Evolutionary conservation across 2,888 invertebrate species (phyloP).

Genomic region (Aproaerema taeniolella): DNA sequence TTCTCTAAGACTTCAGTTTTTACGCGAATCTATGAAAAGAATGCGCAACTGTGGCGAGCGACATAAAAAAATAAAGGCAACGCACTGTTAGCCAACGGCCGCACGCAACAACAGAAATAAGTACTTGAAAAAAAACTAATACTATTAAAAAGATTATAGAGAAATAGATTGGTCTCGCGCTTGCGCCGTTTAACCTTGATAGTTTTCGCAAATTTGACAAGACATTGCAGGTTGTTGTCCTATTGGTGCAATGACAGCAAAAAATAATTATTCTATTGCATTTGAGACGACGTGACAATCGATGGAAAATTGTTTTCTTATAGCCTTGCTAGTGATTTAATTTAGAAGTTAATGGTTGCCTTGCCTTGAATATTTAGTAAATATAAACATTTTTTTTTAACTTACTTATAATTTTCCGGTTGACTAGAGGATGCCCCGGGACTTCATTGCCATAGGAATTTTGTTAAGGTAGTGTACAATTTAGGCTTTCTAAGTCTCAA

Average conservation of each 20-base stretch:
- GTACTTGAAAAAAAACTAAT: conserved; percentile 37
- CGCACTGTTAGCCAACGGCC: conserved; percentile 49
- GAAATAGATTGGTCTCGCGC: conserved; percentile 66
- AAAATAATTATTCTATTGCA: conserved; percentile 2
- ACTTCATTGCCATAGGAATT: too few species aligned
- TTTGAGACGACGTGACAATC: conserved; percentile 45
- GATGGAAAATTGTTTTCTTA: neutral
- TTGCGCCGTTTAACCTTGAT: conserved; percentile 55
- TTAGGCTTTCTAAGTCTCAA: too few species aligned
- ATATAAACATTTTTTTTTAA: too few species aligned
- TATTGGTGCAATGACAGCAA: conserved; percentile 15
- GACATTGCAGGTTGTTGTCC: conserved; percentile 42
- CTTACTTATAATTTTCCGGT: too few species aligned
- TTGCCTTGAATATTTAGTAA: too few species aligned
- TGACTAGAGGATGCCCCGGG: too few species aligned
- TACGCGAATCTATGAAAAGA: conserved; percentile 5
- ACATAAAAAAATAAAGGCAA: conserved; percentile 27
- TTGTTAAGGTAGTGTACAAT: too few species aligned
- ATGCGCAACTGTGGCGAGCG: conserved; percentile 2
- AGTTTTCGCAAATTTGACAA: conserved; percentile 53
- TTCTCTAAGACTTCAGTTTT: neutral
- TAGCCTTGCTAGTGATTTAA: too few species aligned
- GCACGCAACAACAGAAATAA: conserved; percentile 58
- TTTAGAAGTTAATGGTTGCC: too few species aligned
- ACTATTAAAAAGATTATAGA: conserved; percentile 55